Percentiles rank a stretch among this genome's conserved stretches.
These are phyloP conservation scores for Arrhopalites spinosus DNA, from an alignment of 2,888 invertebrate genomes.

Conservation along the genomic window DNA sequence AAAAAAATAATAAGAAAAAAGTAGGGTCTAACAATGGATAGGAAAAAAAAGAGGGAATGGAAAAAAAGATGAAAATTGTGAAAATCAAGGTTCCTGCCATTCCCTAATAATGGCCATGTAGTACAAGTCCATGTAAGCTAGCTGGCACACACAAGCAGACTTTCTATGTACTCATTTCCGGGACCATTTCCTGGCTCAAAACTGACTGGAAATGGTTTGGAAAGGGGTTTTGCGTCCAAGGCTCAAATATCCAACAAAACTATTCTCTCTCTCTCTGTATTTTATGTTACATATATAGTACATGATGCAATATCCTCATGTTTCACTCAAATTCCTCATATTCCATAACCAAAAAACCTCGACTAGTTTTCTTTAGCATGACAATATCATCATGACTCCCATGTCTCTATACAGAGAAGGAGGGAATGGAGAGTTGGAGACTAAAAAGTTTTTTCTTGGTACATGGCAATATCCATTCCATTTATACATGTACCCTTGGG, in stretches of 20 bases:
- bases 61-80: background rate
- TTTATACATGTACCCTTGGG: background rate
- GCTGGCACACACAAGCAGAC: conserved; percentile 19
- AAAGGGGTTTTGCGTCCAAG: conserved; percentile 30
- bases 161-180: conserved; percentile 48
- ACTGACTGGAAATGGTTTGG: conserved; percentile 46
- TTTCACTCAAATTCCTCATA: background rate
- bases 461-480: background rate
- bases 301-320: background rate
- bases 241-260: conserved; percentile 23
- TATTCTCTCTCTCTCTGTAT: too few species aligned
- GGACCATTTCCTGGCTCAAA: conserved; percentile 48
- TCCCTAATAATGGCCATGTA: conserved; percentile 20
- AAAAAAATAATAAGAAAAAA: too few species aligned
- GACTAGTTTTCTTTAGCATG: background rate
- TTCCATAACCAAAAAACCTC: background rate
- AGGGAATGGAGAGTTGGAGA: background rate
- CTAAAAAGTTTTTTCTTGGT: background rate
- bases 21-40: too few species aligned
- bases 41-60: background rate
- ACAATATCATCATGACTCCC: conserved; percentile 1
- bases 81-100: background rate
- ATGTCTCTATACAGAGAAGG: background rate
- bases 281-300: background rate
- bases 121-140: conserved; percentile 15